Evolutionary conservation across 2,797 vertebrate species (phyloP).

Genomic region (Muscicapa comitata): DNA sequence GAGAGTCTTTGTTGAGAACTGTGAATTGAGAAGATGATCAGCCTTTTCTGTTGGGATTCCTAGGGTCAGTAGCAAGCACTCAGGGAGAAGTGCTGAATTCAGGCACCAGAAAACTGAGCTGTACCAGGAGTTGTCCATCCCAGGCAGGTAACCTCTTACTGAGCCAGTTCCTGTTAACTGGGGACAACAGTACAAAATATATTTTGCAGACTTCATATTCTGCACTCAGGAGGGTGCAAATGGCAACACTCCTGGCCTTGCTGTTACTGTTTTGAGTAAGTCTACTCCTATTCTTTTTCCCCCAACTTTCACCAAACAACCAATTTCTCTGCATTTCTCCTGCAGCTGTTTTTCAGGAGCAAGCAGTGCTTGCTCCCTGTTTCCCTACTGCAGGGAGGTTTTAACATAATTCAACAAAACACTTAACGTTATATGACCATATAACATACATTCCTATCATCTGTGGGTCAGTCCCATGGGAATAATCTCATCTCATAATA

Average conservation of each 20-base stretch:
- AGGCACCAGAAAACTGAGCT: background rate
- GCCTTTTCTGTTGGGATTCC: background rate
- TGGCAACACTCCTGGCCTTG: background rate
- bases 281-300: background rate
- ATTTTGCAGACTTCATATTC: background rate
- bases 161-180: background rate
- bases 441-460: background rate
- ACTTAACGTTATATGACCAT: background rate
- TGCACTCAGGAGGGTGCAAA: background rate
- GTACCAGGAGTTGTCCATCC: background rate
- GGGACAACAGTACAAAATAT: background rate
- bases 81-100: background rate
- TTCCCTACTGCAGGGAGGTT: background rate
- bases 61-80: background rate
- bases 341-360: background rate
- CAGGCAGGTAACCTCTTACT: background rate
- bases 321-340: background rate
- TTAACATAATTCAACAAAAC: background rate
- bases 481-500: background rate
- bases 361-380: background rate
- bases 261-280: background rate
- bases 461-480: background rate
- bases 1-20: background rate
- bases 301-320: background rate
- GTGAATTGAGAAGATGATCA: background rate